Evolutionary conservation across 2,797 vertebrate species (phyloP).

Genomic region (Chanos chanos): DNA sequence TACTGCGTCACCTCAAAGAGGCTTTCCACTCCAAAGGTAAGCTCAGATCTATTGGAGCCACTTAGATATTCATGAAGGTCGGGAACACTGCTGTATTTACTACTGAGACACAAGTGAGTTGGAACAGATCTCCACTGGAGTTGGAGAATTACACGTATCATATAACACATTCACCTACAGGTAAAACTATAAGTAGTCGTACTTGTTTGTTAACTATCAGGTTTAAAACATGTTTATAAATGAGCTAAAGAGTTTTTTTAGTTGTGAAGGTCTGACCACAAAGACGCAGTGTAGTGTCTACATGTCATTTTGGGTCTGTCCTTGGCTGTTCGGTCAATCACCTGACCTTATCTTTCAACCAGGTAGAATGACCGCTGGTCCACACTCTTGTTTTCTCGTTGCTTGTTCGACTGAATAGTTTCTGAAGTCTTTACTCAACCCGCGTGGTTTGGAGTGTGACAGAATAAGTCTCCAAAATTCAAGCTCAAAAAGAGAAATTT

Average conservation of each 20-base stretch:
- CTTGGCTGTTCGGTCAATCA: constrained; percentile 64
- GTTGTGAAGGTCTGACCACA: neutral
- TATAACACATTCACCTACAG: too few species aligned
- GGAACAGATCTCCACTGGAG: too few species aligned
- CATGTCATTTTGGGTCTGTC: constrained; percentile 17
- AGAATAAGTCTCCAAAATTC: too few species aligned
- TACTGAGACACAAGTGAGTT: neutral
- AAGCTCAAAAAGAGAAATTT: too few species aligned
- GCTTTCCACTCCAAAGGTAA: constrained; percentile 87
- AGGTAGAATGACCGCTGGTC: neutral
- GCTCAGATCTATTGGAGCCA: constrained; percentile 38
- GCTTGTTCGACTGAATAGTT: too few species aligned
- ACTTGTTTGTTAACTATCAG: neutral
- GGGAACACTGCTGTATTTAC: too few species aligned
- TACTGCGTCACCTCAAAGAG: constrained; percentile 90
- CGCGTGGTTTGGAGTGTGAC: too few species aligned
- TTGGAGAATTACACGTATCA: too few species aligned
- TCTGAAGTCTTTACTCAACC: too few species aligned
- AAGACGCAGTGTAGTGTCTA: neutral
- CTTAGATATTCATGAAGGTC: too few species aligned
- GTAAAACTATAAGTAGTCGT: neutral
- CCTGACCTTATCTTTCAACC: constrained; percentile 52
- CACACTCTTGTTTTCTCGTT: neutral
- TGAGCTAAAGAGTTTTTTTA: neutral
- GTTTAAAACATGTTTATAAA: neutral